Base-by-base conservation (phyloP, 2,113 vertebrate species). In the Oreochromis niloticus region DNA sequence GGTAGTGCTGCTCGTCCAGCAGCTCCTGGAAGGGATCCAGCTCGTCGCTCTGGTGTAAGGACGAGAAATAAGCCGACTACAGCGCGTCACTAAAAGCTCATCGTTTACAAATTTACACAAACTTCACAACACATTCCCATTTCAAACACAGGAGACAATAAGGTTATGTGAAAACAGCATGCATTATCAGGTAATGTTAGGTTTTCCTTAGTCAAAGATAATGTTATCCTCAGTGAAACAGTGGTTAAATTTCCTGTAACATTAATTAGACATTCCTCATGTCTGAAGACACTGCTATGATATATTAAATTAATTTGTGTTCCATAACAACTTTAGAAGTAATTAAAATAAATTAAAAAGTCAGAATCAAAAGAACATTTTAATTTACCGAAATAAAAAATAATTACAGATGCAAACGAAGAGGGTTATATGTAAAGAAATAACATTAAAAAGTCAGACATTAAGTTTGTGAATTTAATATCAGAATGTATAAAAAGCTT, bases 11-110 rank as follows among this genome's bases (percentile, higher is more conserved):
- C 88, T 99, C 98, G 57, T 99, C 98, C 84, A 99, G 96, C 7
- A 98, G 97, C 87, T 99, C 98, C 95, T 98, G 98, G 95, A 99
- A 99, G 17, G 98, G 98, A 82, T 98, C 98, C 96, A 98, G 89
- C 89, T 99, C 98, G 91, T 98, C 97, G 2, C 96, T 96, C 98
- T 99, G 96, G 80, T 93, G 92, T 19, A 93, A 59, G 83, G 93
- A 90, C 9, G 87, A 90, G 88, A 93, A 89, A 85, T 83, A 92
- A 32, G 80, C 73, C 19, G 90, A 94, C 89, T 87, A 87, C 88
- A 84, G 19, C 13, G 6, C 1, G 59, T 94, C 59, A 94, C 66
- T 75, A 83, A 41, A 10, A 22, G 68, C 19, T 68, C 50, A 10
- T 1, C 0, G 50, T 55, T 5, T 5, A 36, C 36, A 39, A 1